Evolutionary conservation across 2,797 vertebrate genomes (phyloP).

Genomic region (Malacoraja senta): DNA sequence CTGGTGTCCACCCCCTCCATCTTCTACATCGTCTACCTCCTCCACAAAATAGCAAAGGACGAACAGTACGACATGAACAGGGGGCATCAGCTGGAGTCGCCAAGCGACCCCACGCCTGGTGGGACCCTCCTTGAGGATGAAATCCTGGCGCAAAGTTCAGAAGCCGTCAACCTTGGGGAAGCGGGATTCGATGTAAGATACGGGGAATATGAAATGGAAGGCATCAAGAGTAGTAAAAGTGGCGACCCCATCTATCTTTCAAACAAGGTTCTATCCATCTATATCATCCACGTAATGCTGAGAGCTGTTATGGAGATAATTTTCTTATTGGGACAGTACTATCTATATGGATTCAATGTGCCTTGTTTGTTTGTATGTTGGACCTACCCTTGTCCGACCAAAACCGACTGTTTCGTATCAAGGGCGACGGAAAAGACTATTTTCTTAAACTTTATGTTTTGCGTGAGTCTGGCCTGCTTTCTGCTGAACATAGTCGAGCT

Average conservation of each 20-base stretch:
- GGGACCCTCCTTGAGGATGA: slow-evolving; percentile 40
- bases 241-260: slow-evolving; percentile 52
- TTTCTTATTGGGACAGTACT: slow-evolving; percentile 58
- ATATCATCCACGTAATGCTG: slow-evolving; percentile 56
- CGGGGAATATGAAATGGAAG: slow-evolving; percentile 41
- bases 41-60: slow-evolving; percentile 60
- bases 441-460: slow-evolving; percentile 63
- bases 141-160: slow-evolving; percentile 38
- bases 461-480: slow-evolving; percentile 57
- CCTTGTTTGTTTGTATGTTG: slow-evolving; percentile 56
- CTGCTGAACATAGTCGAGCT: slow-evolving; percentile 59
- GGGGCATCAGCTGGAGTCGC: slow-evolving; percentile 32
- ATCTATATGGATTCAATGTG: slow-evolving; percentile 61
- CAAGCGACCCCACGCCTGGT: background rate
- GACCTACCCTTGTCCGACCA: slow-evolving; percentile 56
- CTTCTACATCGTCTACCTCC: slow-evolving; percentile 57
- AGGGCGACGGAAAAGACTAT: slow-evolving; percentile 61
- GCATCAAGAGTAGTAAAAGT: background rate
- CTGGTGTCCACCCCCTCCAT: slow-evolving; percentile 57
- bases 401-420: slow-evolving; percentile 61
- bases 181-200: slow-evolving; percentile 46
- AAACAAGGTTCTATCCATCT: slow-evolving; percentile 53
- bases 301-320: slow-evolving; percentile 56
- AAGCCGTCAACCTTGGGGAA: slow-evolving; percentile 30
- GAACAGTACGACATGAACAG: slow-evolving; percentile 51